phyloP scores from a whole-genome alignment of 2,888 invertebrate species.

The Dynastes maya region DNA sequence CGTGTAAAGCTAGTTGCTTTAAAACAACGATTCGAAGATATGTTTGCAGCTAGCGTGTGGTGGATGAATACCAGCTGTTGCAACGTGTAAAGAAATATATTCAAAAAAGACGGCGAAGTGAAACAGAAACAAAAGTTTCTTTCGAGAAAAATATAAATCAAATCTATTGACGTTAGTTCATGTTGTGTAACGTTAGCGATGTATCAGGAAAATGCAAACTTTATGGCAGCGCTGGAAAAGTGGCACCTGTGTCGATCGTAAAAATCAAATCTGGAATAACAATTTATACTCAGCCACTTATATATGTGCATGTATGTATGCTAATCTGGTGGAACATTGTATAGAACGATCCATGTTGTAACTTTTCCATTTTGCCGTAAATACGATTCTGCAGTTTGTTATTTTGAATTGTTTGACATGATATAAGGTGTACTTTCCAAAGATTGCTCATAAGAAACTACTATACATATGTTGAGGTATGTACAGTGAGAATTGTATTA shows the following conservation, averaged over 20 bases:
- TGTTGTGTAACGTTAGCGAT: conserved; percentile 12
- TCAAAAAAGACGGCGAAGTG: not conserved
- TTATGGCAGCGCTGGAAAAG: conserved; percentile 5
- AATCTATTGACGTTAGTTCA: conserved; percentile 35
- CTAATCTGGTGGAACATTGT: too few relatives aligned
- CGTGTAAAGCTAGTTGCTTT: too few relatives aligned
- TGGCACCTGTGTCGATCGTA: conserved; percentile 42
- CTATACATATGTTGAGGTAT: too few relatives aligned
- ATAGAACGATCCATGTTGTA: too few relatives aligned
- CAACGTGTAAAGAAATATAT: not conserved
- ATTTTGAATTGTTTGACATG: too few relatives aligned
- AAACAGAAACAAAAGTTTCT: conserved; percentile 19
- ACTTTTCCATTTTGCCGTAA: too few relatives aligned
- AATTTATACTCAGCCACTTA: conserved; percentile 22
- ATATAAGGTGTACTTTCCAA: too few relatives aligned
- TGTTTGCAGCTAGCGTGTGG: not conserved
- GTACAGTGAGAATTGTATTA: too few relatives aligned
- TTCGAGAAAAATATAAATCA: conserved; percentile 25
- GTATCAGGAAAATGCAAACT: conserved; percentile 38
- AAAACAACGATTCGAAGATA: too few relatives aligned
- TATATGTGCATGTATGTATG: not conserved
- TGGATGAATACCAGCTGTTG: not conserved
- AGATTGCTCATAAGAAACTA: too few relatives aligned
- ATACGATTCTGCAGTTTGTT: too few relatives aligned
- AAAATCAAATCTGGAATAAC: conserved; percentile 38